A percentile compares a stretch with the other conserved stretches of the same genome.
Evolutionary conservation across 2,888 invertebrate species (phyloP).

Genomic region (Thereva nobilitata): DNA sequence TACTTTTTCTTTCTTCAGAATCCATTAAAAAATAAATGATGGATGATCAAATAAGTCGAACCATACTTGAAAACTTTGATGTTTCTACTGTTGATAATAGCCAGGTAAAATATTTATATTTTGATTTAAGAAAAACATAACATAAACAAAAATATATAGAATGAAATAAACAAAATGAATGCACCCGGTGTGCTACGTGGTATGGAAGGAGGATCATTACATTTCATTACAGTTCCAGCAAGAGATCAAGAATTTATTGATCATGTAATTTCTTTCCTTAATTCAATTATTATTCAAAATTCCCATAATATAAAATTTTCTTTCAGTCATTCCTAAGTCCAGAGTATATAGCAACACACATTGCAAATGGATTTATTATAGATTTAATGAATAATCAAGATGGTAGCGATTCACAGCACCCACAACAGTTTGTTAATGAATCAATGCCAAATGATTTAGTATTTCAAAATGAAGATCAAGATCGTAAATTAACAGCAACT

Average conservation of each 20-base stretch:
- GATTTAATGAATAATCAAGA: slow-evolving; percentile 51
- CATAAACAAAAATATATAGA: slow-evolving; percentile 30
- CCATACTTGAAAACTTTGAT: slow-evolving; percentile 44
- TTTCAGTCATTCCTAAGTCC: slow-evolving; percentile 52
- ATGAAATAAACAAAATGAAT: slow-evolving; percentile 44
- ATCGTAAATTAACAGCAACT: slow-evolving; percentile 37
- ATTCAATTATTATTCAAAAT: not conserved
- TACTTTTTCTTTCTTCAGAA: too few species aligned
- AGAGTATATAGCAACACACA: slow-evolving; percentile 51
- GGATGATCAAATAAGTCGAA: slow-evolving; percentile 44
- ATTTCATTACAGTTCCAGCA: slow-evolving; percentile 45
- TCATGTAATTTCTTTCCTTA: slow-evolving; percentile 48
- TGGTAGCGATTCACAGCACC: slow-evolving; percentile 25
- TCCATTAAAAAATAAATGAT: slow-evolving; percentile 23
- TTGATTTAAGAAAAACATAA: not conserved
- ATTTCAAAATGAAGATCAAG: slow-evolving; percentile 38
- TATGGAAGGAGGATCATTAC: slow-evolving; percentile 44
- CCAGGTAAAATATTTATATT: slow-evolving; percentile 19
- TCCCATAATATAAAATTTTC: not conserved
- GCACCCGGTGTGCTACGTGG: slow-evolving; percentile 40
- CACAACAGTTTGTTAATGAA: slow-evolving; percentile 35
- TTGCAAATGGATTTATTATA: slow-evolving; percentile 53
- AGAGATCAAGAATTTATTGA: slow-evolving; percentile 54
- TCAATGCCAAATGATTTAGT: slow-evolving; percentile 33
- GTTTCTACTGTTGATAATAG: slow-evolving; percentile 32